A percentile compares a stretch with the other conserved stretches of the same genome.
Evolutionary conservation across 35 echinoderm and acorn worm genomes (phyloP).

Genomic region (Ophiothrix spiculata): DNA sequence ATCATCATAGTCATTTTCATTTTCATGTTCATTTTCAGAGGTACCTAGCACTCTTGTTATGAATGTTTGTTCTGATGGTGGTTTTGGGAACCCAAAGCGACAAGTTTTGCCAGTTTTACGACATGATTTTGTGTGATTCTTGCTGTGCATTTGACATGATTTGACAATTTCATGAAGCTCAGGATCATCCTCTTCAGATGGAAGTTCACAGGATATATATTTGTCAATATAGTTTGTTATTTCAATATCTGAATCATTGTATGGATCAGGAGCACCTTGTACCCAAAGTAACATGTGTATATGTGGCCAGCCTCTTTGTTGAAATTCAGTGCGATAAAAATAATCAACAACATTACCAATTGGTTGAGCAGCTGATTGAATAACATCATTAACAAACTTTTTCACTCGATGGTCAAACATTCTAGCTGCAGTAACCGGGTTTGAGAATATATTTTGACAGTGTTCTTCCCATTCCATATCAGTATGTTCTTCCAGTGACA

Average conservation of each 20-base stretch:
- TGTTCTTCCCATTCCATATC: constrained; percentile 60
- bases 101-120: background rate
- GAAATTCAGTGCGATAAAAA: constrained; percentile 68
- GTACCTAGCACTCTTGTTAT: background rate
- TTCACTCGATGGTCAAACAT: constrained; percentile 69
- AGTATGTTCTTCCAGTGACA: background rate
- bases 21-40: background rate
- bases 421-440: constrained; percentile 75
- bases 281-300: constrained; percentile 58
- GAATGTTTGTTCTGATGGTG: background rate
- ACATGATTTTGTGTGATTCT: background rate
- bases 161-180: background rate
- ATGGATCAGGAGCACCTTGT: constrained; percentile 51
- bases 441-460: constrained; percentile 44
- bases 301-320: constrained; percentile 45
- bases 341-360: constrained; percentile 59
- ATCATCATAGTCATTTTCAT: background rate
- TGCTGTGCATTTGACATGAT: background rate
- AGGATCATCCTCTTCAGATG: background rate
- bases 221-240: constrained; percentile 54
- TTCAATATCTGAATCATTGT: constrained; percentile 27
- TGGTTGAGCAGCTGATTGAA: constrained; percentile 48
- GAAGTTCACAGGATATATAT: constrained; percentile 28
- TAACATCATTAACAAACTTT: constrained; percentile 51
- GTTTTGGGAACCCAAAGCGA: no score